Base-by-base conservation (phyloP, 2,113 vertebrate species). In the Pandion haliaetus region DNA sequence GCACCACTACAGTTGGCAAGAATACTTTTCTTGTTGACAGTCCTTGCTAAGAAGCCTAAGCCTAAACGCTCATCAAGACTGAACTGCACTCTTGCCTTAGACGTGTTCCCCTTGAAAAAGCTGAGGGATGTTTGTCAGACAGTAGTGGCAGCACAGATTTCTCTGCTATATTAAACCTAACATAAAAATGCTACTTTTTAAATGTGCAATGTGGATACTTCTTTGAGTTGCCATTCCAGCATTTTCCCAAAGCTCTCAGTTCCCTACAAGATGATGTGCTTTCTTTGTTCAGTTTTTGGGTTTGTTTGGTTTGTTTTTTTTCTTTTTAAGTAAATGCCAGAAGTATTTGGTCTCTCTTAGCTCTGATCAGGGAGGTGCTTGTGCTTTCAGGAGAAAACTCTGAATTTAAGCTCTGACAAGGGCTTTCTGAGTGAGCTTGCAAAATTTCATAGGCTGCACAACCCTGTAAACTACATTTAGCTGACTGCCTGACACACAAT, bases 121-220 rank as follows among this genome's bases (percentile, higher is more conserved):
- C 96, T 95, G 95, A 96, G 58, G 26, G 82, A 58, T 95, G 36
- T 65, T 96, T 93, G 79, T 96, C 93, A 95, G 90, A 81, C 87
- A 90, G 71, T 82, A 74, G 83, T 86, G 72, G 69, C 88, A 96
- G 83, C 90, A 95, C 87, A 96, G 81, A 95, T 89, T 91, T 95
- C 86, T 84, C 84, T 91, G 86, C 93, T 95, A 82, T 95, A 85
- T 96, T 93, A 96, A 95, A 80, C 57, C 81, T 57, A 73, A 93
- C 69, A 94, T 57, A 90, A 94, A 85, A 12, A 45, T 87, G 81
- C 70, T 85, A 65, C 52, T 85, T 89, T 84, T 95, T 17, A 95
- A 87, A 95, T 86, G 52, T 3, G 9, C 61, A 85, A 42, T 67
- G 36, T 84, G 50, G 38, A 32, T 82, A 84, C 32, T 73, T 66